Conservation (phyloP, 92 coral and sea anemone genomes). For the Bergia sp. region DNA sequence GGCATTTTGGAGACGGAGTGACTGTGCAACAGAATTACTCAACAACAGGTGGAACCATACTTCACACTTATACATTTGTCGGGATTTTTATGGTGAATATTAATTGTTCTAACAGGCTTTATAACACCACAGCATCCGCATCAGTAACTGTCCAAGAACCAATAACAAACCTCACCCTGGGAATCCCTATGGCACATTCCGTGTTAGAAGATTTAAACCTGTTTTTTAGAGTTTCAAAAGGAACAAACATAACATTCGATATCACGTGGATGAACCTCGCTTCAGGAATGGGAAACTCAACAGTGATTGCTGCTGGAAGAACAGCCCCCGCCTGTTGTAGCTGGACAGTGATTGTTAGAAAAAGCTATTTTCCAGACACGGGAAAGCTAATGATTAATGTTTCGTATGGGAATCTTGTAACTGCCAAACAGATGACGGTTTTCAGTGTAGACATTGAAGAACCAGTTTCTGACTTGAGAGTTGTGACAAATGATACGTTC, state of each 20-base stretch:
- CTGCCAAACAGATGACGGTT: slow-evolving; percentile 37
- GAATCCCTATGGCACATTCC: slow-evolving; percentile 61
- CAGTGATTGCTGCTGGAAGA: slow-evolving; percentile 26
- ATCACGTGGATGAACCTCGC: slow-evolving; percentile 52
- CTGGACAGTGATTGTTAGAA: slow-evolving; percentile 23
- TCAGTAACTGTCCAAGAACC: slow-evolving; percentile 68
- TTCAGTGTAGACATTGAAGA: slow-evolving; percentile 59
- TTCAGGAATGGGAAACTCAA: neutral
- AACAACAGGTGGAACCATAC: slow-evolving; percentile 56
- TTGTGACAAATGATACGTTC: slow-evolving; percentile 44
- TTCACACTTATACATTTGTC: slow-evolving; percentile 48
- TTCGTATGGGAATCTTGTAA: slow-evolving; percentile 64
- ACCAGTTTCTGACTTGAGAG: slow-evolving; percentile 53
- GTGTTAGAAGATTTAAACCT: slow-evolving; percentile 45
- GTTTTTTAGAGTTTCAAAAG: slow-evolving; percentile 48
- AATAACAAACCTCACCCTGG: slow-evolving; percentile 47
- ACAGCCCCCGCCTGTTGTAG: slow-evolving; percentile 49
- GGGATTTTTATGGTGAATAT: slow-evolving; percentile 56
- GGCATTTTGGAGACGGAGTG: slow-evolving; percentile 74
- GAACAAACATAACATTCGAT: slow-evolving; percentile 71
- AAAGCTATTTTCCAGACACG: slow-evolving; percentile 48
- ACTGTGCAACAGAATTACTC: slow-evolving; percentile 47
- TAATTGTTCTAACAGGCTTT: slow-evolving; percentile 78
- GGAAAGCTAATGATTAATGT: slow-evolving; percentile 57
- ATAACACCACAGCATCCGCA: slow-evolving; percentile 47